Conservation (phyloP, 2,888 invertebrate genomes). For the Colostygia pectinataria region DNA sequence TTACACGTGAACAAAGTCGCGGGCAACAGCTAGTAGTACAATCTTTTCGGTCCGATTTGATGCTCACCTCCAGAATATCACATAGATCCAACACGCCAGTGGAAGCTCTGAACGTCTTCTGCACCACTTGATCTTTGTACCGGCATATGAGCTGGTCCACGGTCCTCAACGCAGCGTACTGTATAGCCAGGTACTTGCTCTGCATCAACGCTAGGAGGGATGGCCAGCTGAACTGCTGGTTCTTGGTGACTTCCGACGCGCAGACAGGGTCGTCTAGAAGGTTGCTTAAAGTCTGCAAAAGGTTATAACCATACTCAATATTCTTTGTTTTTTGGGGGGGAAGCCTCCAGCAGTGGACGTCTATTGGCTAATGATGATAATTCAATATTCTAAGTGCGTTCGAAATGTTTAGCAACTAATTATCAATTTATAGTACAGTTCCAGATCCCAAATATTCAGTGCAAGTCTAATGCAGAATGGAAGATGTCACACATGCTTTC, state of each 20-base stretch:
- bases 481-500: too few species aligned
- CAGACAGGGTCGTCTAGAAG: constrained; percentile 76
- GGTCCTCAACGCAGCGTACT: constrained; percentile 71
- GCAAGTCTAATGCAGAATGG: too few species aligned
- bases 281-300: constrained; percentile 67
- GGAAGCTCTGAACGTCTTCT: constrained; percentile 74
- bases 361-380: too few species aligned
- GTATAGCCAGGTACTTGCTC: constrained; percentile 77
- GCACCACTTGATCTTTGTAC: constrained; percentile 71
- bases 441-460: too few species aligned
- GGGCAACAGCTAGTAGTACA: too few species aligned
- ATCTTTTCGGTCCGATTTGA: background rate
- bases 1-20: too few species aligned
- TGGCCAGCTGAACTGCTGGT: constrained; percentile 75
- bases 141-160: constrained; percentile 73
- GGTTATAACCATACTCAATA: too few species aligned
- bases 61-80: constrained; percentile 75
- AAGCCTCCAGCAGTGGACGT: too few species aligned
- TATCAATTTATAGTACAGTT: too few species aligned
- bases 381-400: too few species aligned
- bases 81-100: constrained; percentile 75
- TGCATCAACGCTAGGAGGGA: constrained; percentile 71
- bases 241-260: constrained; percentile 71
- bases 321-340: too few species aligned
- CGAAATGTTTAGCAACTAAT: too few species aligned